A percentile compares a stretch with the other conserved stretches of the same genome.
Conservation (phyloP, 2,888 invertebrate genomes). For the Melipona bicolor region DNA sequence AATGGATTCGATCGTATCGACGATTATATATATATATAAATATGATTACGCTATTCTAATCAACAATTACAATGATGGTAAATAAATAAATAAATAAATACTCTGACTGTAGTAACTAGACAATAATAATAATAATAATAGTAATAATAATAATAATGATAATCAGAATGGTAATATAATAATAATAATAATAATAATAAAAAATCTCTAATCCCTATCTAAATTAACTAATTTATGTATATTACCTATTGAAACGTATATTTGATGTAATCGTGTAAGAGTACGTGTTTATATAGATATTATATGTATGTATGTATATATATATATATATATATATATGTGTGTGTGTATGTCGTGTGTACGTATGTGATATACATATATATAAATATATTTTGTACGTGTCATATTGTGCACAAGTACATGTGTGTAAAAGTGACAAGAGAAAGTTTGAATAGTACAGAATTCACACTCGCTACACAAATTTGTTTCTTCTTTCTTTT, state of each 20-base stretch:
- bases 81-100: slow-evolving; percentile 31
- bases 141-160: background rate
- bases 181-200: slow-evolving; percentile 38
- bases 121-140: slow-evolving; percentile 3
- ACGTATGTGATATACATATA: slow-evolving; percentile 44
- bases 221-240: slow-evolving; percentile 64
- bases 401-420: background rate
- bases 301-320: background rate
- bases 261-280: slow-evolving; percentile 39
- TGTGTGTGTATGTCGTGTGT: slow-evolving; percentile 27
- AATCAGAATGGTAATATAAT: slow-evolving; percentile 39
- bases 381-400: slow-evolving; percentile 34
- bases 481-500: background rate
- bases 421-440: slow-evolving; percentile 30
- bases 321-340: slow-evolving; percentile 40
- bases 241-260: slow-evolving; percentile 54
- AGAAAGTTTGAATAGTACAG: slow-evolving; percentile 45
- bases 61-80: slow-evolving; percentile 72
- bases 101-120: slow-evolving; percentile 66
- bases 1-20: slow-evolving; percentile 65
- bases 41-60: slow-evolving; percentile 66
- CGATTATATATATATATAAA: slow-evolving; percentile 22
- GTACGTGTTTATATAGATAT: slow-evolving; percentile 28
- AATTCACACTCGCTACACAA: slow-evolving; percentile 43
- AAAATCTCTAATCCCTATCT: slow-evolving; percentile 72